These are phyloP conservation scores for Aplocera efformata DNA, from an alignment of 2,888 invertebrate genomes.

Conservation along the genomic window DNA sequence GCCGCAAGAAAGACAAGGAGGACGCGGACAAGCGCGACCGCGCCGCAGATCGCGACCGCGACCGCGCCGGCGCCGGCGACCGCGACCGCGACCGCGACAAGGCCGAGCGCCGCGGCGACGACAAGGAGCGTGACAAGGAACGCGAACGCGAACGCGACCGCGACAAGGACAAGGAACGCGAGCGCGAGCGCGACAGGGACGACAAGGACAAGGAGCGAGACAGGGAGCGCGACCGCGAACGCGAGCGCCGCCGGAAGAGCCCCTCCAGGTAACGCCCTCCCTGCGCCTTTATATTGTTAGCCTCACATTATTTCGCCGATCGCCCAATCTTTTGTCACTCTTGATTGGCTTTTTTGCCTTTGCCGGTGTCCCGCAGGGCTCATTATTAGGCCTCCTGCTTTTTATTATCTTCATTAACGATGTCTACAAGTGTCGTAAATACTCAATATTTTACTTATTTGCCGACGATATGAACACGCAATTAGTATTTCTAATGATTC, in stretches of 20 bases:
- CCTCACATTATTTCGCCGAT: too few relatives aligned
- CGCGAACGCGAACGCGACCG: slow-evolving; percentile 39
- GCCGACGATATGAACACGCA: too few relatives aligned
- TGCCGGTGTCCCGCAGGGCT: too few relatives aligned
- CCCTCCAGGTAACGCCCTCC: too few relatives aligned
- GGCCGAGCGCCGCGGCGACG: slow-evolving; percentile 35
- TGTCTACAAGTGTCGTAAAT: too few relatives aligned
- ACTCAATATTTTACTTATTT: too few relatives aligned
- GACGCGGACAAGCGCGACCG: slow-evolving; percentile 42
- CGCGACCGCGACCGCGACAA: slow-evolving; percentile 44
- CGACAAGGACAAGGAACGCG: slow-evolving; percentile 28
- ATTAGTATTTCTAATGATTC: too few relatives aligned
- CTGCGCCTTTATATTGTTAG: too few relatives aligned
- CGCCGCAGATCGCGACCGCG: slow-evolving; percentile 39
- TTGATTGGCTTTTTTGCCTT: too few relatives aligned
- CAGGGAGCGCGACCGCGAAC: slow-evolving; percentile 15
- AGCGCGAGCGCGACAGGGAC: slow-evolving; percentile 24
- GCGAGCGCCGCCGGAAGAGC: slow-evolving; percentile 21
- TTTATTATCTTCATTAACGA: too few relatives aligned
- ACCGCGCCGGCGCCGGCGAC: slow-evolving; percentile 41
- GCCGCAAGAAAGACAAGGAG: slow-evolving; percentile 68
- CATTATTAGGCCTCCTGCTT: too few relatives aligned
- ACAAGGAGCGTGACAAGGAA: slow-evolving; percentile 28
- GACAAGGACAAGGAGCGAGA: slow-evolving; percentile 17
- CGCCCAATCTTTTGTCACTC: too few relatives aligned